A percentile compares a stretch with the other conserved stretches of the same genome.
Conservation (phyloP, 2,888 invertebrate species). For the Hypena proboscidalis region DNA sequence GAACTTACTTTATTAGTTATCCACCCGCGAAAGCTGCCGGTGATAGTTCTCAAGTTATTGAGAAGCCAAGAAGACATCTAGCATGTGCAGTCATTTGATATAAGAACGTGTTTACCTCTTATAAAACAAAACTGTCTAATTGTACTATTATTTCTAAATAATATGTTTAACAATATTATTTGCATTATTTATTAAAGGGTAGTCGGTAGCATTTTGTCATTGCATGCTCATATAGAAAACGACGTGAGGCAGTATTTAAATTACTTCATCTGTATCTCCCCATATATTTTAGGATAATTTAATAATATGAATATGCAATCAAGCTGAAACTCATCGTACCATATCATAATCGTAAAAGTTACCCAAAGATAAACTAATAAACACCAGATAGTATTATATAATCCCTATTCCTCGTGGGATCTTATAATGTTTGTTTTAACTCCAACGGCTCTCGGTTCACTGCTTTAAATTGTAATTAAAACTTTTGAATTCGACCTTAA, state of each 20-base stretch:
- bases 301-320: no score
- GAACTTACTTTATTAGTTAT: slow-evolving; percentile 84
- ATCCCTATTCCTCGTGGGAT: neutral
- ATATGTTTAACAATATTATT: no score
- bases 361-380: neutral
- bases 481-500: slow-evolving; percentile 18
- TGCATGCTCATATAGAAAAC: no score
- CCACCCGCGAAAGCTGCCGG: slow-evolving; percentile 70
- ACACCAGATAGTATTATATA: neutral
- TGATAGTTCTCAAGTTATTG: slow-evolving; percentile 81
- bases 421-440: slow-evolving; percentile 7
- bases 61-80: slow-evolving; percentile 63
- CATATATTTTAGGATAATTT: no score
- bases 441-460: slow-evolving; percentile 6
- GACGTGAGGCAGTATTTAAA: no score
- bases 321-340: neutral
- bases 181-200: no score
- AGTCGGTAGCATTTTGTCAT: no score
- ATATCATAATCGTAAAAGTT: neutral
- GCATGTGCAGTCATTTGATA: slow-evolving; percentile 34
- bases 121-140: neutral
- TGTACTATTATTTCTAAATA: no score
- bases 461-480: slow-evolving; percentile 21
- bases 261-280: no score
- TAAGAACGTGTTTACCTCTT: slow-evolving; percentile 7